Evolutionary conservation across 2,113 vertebrate genomes (phyloP), one percentile per base, ranked within the genome.

Genomic region (Seriola aureovittata): DNA sequence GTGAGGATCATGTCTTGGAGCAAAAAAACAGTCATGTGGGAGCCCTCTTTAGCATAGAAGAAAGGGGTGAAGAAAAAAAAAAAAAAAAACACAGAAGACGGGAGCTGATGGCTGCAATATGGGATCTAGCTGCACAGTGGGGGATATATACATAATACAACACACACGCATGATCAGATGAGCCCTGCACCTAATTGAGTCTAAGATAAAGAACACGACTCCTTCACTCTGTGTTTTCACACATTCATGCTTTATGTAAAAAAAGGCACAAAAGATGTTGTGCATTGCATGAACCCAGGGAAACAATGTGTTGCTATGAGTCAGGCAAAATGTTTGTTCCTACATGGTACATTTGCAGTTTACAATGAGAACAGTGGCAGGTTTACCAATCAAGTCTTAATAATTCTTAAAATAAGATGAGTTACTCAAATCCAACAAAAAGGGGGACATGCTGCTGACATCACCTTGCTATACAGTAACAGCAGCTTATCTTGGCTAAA

Each of bases 81-180:
- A 40, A 25, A 70, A 71, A 59, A 71, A 58, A 40, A 21, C 65
- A 71, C 11, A 78, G 11, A 32, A 50, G 62, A 73, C 36, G 55
- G 29, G 60, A 87, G 73, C 60, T 68, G 84, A 89, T 70, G 72
- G 46, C 52, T 65, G 81, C 42, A 58, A 25, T 71, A 76, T 79
- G 75, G 77, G 85, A 90, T 85, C 75, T 79, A 34, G 58, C 52
- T 67, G 75, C 84, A 60, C 90, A 88, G 88, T 85, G 80, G 85
- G 91, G 78, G 77, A 87, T 68, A 29, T 85, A 92, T 93, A 84
- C 71, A 93, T 93, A 89, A 93, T 89, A 89, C 88, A 94, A 92
- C 85, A 90, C 80, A 86, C 48, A 36, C 67, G 66, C 58, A 69
- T 48, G 81, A 92, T 91, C 75, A 90, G 70, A 91, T 84, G 67